Evolutionary conservation across 2,888 invertebrate species (phyloP), one percentile per base, ranked within the genome.

Genomic region (Leucoma salicis): DNA sequence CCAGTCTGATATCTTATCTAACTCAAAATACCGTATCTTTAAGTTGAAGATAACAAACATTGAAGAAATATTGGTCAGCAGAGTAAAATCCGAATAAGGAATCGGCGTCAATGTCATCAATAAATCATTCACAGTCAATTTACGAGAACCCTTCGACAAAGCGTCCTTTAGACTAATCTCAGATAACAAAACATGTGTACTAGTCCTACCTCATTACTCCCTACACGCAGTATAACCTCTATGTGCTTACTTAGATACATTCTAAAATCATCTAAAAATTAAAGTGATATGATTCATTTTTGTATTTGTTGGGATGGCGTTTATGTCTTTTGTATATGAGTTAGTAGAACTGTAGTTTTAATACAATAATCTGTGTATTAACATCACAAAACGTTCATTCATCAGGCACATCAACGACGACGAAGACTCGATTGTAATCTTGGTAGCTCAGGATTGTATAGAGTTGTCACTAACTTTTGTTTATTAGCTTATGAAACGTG

Each of bases 311-410:
- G 3, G 12, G 5, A 0, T 40, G 29, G 14, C 16, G 8, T 27
- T 37, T 50, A n/a, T 0, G 31, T 24, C 6, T 11, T 61, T 42
- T 37, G 4, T 11, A 6, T 14, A 5, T 13, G 32, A 52, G 49
- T 8, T 15, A 62, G 67, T 66, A 63, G 73, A 72, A 70, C 67
- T 69, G 70, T 66, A 70, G 64, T 68, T 69, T 74, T 67, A 74
- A 70, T 74, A 82, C 82, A 82, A n/a, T 81, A 82, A 85, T 83
- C 82, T 77, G 53, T 76, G 82, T 70, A 72, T 73, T 72, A 71
- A 61, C 84, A 86, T 85, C 81, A 85, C 85, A 87, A 86, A 86
- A 81, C 82, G 73, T 84, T 78, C 82, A 83, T 88, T 87, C 86
- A 86, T 87, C 87, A 82, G 63, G 70, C 68, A 77, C 78, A 82